These are phyloP conservation scores for Pseudoatta argentina DNA, from an alignment of 1,140 invertebrate species.

Conservation along the genomic window DNA sequence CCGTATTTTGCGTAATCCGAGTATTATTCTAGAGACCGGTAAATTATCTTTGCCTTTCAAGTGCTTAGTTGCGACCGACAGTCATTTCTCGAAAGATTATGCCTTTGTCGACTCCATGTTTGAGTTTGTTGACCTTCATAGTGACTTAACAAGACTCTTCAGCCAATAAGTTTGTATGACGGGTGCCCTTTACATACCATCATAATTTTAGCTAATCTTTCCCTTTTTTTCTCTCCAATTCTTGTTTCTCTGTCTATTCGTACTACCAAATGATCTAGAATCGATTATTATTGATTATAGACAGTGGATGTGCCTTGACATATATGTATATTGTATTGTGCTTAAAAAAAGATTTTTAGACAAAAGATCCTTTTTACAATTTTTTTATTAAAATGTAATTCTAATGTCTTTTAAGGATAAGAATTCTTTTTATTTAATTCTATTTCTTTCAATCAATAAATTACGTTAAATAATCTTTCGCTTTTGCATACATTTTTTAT, in stretches of 20 bases:
- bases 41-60: conserved; percentile 5
- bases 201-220: conserved; percentile 36
- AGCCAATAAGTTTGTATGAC: conserved; percentile 60
- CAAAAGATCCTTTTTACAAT: too few relatives aligned
- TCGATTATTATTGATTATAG: background rate
- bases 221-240: too few relatives aligned
- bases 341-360: too few relatives aligned
- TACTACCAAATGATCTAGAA: background rate
- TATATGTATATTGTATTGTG: too few relatives aligned
- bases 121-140: background rate
- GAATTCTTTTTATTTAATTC: too few relatives aligned
- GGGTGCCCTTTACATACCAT: conserved; percentile 47
- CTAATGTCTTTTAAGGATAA: too few relatives aligned
- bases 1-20: conserved; percentile 26
- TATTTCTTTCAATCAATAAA: too few relatives aligned
- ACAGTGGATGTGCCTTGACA: too few relatives aligned
- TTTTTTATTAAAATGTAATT: too few relatives aligned
- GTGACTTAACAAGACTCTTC: background rate
- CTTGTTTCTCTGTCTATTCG: background rate
- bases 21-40: conserved; percentile 4
- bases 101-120: background rate
- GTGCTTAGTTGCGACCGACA: background rate
- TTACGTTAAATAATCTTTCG: too few relatives aligned
- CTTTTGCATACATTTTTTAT: too few relatives aligned
- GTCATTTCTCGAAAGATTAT: background rate